Conservation (phyloP, 2,113 vertebrate genomes). For the Drymodes brunneopygia region DNA sequence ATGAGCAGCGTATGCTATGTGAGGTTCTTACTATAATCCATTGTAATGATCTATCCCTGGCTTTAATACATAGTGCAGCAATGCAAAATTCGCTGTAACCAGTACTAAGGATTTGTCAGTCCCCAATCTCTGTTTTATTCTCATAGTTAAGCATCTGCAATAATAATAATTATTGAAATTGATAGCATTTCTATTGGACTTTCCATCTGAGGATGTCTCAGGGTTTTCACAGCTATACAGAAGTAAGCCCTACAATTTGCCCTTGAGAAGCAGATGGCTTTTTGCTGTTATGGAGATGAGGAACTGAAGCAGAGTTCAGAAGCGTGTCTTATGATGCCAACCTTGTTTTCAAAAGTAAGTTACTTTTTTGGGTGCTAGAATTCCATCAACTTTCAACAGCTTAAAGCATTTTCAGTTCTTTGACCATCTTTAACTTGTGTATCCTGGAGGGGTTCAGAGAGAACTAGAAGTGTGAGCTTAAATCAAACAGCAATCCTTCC, state of each 20-base stretch:
- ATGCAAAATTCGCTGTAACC: background rate
- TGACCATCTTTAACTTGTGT: background rate
- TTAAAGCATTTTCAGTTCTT: background rate
- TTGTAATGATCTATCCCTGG: background rate
- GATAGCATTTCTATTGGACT: background rate
- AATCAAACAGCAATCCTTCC: background rate
- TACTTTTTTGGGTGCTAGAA: background rate
- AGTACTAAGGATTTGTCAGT: background rate
- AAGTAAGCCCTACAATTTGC: constrained; percentile 44
- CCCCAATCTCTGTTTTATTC: background rate
- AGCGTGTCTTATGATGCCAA: background rate
- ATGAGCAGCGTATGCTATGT: background rate
- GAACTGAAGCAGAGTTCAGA: constrained; percentile 2
- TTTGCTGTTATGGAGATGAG: constrained; percentile 24
- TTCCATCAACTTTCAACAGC: background rate
- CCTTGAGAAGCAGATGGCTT: constrained; percentile 32
- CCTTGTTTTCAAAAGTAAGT: background rate
- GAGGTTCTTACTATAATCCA: background rate
- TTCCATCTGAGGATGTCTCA: background rate
- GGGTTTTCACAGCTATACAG: constrained; percentile 29
- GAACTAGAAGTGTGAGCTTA: background rate
- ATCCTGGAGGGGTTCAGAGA: background rate
- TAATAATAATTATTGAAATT: constrained; percentile 38
- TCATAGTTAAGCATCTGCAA: constrained; percentile 1
- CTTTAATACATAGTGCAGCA: background rate